Evolutionary conservation across 2,797 vertebrate species (phyloP), one percentile per base, ranked within the genome.

Genomic region (Catharus ustulatus): DNA sequence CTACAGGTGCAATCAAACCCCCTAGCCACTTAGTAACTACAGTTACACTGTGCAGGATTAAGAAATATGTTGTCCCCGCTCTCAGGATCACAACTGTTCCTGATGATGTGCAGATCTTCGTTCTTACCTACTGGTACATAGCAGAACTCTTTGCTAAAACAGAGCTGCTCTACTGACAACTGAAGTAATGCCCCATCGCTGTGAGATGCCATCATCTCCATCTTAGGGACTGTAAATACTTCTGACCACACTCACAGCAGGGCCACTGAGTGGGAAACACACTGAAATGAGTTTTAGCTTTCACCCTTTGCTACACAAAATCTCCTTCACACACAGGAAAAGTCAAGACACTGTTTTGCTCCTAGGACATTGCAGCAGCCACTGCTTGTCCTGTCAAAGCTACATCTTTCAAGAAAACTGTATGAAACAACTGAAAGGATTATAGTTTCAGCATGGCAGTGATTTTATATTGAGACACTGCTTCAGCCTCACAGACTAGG

Each of bases 41-140:
- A 63, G 40, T n/a, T 27, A 32, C 48, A 38, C 18, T 10, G 19
- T 29, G 34, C 23, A 40, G 63, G 19, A 19, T 40, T 36, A 45
- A 61, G 32, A 81, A 81, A 52, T 18, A 36, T 0, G 0, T 11
- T 29, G 13, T 40, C 34, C 15, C 15, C 15, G n/a, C 58, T n/a
- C 12, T n/a, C 23, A 46, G 40, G 29, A 83, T 5, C n/a, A n/a
- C 23, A 38, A 5, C 11, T 46, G 18, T 48, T 38, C 68, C 19
- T n/a, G 23, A 42, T 40, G 58, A 62, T 27, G 29, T 40, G 68
- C 42, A 73, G 42, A 29, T 40, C 49, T 29, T 40, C 55, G 23
- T 16, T 63, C 58, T 34, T 40, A 27, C 15, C 49, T n/a, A 6
- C 23, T 20, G 48, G 58, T 29, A 63, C n/a, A 19, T 23, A 64